Conservation (phyloP, 53 echinoderm and acorn worm genomes). For the Echinarachnius parma region DNA sequence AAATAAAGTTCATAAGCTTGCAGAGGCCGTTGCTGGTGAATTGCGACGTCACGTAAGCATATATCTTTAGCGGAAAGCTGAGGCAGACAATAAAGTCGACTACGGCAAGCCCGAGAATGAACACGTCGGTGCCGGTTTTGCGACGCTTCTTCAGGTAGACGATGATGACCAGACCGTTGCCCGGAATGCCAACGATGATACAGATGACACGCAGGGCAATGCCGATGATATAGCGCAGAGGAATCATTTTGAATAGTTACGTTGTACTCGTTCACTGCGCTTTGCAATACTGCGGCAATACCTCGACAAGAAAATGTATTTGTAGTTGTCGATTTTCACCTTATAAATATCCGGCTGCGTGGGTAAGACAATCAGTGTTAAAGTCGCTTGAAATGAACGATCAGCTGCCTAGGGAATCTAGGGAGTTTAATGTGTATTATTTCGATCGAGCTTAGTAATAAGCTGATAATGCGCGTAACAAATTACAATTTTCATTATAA, state of each 20-base stretch:
- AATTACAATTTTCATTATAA: too few species aligned
- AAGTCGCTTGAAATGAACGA: too few species aligned
- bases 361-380: too few species aligned
- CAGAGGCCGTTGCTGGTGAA: constrained; percentile 23
- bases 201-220: constrained; percentile 16
- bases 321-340: too few species aligned
- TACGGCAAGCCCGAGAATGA: constrained; percentile 55
- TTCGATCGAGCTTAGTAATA: too few species aligned
- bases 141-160: constrained; percentile 48
- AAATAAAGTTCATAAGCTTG: constrained; percentile 11
- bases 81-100: constrained; percentile 50
- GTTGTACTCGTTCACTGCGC: too few species aligned
- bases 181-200: constrained; percentile 52
- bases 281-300: too few species aligned
- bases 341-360: too few species aligned
- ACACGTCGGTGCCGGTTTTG: constrained; percentile 48
- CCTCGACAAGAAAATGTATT: too few species aligned
- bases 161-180: constrained; percentile 50
- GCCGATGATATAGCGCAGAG: constrained; percentile 25
- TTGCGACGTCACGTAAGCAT: neutral
- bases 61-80: constrained; percentile 28
- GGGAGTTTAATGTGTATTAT: too few species aligned
- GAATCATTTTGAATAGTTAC: constrained; percentile 16
- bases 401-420: too few species aligned
- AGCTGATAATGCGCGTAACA: too few species aligned